A percentile compares a stretch with the other conserved stretches of the same genome.
These are phyloP conservation scores for Euzetes globulus DNA, from an alignment of 2,888 invertebrate species.

Conservation along the genomic window DNA sequence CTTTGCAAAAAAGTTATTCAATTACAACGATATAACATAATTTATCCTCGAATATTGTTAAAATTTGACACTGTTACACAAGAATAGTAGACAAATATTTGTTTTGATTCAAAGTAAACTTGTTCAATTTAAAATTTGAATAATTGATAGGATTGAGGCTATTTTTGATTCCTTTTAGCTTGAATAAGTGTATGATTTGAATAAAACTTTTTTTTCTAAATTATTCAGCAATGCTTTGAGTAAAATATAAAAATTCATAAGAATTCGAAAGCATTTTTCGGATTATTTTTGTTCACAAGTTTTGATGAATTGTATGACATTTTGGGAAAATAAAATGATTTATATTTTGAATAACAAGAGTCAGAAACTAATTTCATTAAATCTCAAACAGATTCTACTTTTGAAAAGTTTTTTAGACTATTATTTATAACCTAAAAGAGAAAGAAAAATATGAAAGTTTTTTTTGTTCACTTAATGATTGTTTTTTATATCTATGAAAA, in stretches of 20 bases:
- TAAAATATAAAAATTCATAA: not conserved
- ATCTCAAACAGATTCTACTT: not conserved
- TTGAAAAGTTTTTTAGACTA: not conserved
- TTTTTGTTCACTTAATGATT: too few species aligned
- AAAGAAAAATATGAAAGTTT: not conserved
- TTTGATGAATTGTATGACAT: not conserved
- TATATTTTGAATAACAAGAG: not conserved
- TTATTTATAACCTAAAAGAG: not conserved
- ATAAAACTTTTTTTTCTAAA: not conserved
- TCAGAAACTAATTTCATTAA: constrained; percentile 5
- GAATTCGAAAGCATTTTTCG: not conserved
- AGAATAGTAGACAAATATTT: too few species aligned
- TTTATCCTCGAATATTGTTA: too few species aligned
- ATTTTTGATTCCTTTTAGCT: too few species aligned
- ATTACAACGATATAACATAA: too few species aligned
- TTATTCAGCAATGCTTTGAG: not conserved
- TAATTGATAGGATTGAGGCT: too few species aligned
- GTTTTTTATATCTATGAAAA: too few species aligned
- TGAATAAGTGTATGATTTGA: not conserved
- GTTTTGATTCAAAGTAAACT: too few species aligned
- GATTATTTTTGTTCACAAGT: not conserved
- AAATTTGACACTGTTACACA: too few species aligned
- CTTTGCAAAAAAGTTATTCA: too few species aligned
- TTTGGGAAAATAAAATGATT: not conserved
- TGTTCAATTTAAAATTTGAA: too few species aligned